Base-by-base conservation (phyloP, 1,140 invertebrate species). In the Nasonia vitripennis region DNA sequence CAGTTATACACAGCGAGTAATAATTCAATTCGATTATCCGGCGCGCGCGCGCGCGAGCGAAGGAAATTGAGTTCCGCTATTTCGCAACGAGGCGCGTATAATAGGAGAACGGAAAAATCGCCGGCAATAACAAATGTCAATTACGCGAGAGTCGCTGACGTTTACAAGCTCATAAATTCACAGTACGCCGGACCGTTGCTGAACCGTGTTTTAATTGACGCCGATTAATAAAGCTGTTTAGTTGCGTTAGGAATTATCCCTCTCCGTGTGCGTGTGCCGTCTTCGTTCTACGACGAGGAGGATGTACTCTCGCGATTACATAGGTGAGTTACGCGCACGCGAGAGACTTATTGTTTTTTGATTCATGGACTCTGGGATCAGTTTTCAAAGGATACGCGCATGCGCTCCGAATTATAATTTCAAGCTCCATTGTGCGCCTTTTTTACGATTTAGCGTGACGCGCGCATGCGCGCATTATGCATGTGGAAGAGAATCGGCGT, bases 211-310 rank as follows among this genome's bases (percentile, higher is more conserved):
- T 84, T 74, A 84, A 84, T 84, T 74, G 51, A 62, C 71, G 48
- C 48, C 51, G n/a, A 80, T 85, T 85, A 31, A 85, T 85, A 73
- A 31, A 80, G 68, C 45, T 55, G 70, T 84, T 79, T 71, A 11
- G 23, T 55, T 31, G 11, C 67, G n/a, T 20, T 67, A 31, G 74
- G 74, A 55, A 82, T 37, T 74, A 51, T 83, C 9, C 37, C 74
- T n/a, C 37, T 31, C 3, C 27, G 9, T n/a, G 2, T 31, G 4
- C 68, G 9, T n/a, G 2, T 17, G 51, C 9, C 17, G 51, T n/a
- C 41, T 14, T 74, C 17, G n/a, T 82, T 51, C 2, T 0, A 62
- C 7, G 0, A 62, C 20, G 7, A 68, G 7, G 20, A 62, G 74
- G 37, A 55, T 45, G 37, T 14, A 31, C 48, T 2, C 1, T 62